Percentiles rank a stretch among this genome's conserved stretches.
These are phyloP conservation scores for Galeruca laticollis DNA, from an alignment of 2,888 invertebrate genomes.

Conservation along the genomic window DNA sequence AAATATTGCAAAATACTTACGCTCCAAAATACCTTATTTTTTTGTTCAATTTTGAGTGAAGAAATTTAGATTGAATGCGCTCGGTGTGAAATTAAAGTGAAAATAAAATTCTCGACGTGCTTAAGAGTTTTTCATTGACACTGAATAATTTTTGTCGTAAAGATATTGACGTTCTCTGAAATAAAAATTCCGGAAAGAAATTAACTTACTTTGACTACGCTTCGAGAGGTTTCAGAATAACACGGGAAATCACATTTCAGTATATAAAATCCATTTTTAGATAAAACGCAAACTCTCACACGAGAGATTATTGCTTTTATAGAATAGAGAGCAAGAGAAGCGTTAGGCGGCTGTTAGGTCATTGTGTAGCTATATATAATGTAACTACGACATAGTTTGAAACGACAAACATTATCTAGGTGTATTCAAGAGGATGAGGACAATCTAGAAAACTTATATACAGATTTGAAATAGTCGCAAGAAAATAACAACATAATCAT, in stretches of 20 bases:
- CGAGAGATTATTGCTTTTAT: too few species aligned
- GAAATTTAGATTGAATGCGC: constrained; percentile 25
- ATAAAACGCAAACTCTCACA: neutral
- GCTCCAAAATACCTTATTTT: neutral
- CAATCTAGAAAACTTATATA: too few species aligned
- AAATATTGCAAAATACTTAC: too few species aligned
- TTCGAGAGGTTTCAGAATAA: neutral
- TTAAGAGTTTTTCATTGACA: constrained; percentile 18
- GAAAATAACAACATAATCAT: too few species aligned
- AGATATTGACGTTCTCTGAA: constrained; percentile 5
- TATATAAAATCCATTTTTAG: neutral
- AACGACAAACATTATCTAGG: too few species aligned
- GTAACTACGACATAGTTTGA: too few species aligned
- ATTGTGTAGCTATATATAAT: too few species aligned
- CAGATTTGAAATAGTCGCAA: too few species aligned
- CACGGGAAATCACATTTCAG: neutral
- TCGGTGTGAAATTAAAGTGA: constrained; percentile 27
- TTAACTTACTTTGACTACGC: neutral
- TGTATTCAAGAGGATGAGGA: too few species aligned
- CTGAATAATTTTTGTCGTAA: constrained; percentile 20
- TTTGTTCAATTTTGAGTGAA: constrained; percentile 5
- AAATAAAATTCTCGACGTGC: constrained; percentile 27
- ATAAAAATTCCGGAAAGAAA: constrained; percentile 2
- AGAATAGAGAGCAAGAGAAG: too few species aligned
- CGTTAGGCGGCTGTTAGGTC: too few species aligned